A percentile compares a stretch with the other conserved stretches of the same genome.
phyloP scores from a whole-genome alignment of 2,797 vertebrate genomes.

The Malacoraja senta region DNA sequence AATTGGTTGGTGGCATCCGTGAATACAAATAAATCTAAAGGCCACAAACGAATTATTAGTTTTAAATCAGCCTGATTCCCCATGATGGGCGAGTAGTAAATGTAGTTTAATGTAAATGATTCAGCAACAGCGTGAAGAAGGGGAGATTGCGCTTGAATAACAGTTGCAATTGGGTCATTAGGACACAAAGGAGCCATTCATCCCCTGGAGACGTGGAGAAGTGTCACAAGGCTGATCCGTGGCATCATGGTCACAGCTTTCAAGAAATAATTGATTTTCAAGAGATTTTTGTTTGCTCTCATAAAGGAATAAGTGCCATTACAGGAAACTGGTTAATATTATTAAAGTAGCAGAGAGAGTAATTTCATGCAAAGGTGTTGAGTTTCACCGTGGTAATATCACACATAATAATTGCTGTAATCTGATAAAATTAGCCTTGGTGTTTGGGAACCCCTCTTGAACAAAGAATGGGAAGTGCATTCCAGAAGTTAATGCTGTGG shows the following conservation, averaged over 20 bases:
- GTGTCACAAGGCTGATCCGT: not conserved
- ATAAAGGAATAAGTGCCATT: not conserved
- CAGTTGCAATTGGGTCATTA: not conserved
- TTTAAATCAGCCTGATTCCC: not conserved
- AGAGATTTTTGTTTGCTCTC: not conserved
- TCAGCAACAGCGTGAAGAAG: not conserved
- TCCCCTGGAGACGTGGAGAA: not conserved
- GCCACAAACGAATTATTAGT: not conserved
- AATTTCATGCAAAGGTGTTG: not conserved
- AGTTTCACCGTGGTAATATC: not conserved
- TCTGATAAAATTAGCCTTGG: not conserved
- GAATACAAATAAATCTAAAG: not conserved
- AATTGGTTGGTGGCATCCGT: not conserved
- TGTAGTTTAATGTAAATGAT: not conserved
- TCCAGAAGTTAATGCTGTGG: not conserved
- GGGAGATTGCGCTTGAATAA: not conserved
- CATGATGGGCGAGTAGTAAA: not conserved
- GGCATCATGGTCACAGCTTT: not conserved
- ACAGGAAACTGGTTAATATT: not conserved
- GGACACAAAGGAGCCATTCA: constrained; percentile 1
- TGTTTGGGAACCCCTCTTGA: not conserved
- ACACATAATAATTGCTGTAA: not conserved
- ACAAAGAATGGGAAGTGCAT: not conserved
- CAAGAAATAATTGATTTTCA: constrained; percentile 1
- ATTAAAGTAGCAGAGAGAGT: not conserved